A percentile compares a stretch with the other conserved stretches of the same genome.
These are phyloP conservation scores for Ibycter americanus DNA, from an alignment of 2,797 vertebrate genomes.

Conservation along the genomic window DNA sequence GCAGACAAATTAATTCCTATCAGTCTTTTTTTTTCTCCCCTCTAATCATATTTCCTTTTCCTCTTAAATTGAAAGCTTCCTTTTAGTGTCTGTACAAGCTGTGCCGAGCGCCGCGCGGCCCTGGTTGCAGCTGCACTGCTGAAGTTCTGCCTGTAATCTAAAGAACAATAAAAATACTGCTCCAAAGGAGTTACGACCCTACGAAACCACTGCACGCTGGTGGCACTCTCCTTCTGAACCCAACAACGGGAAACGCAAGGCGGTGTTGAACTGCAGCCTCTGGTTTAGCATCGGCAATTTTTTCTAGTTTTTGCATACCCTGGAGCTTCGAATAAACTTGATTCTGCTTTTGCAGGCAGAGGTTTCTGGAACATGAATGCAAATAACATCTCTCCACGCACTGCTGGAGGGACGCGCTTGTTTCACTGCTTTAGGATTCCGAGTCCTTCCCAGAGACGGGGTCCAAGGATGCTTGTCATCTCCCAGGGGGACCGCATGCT, in stretches of 20 bases:
- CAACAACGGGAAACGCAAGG: background rate
- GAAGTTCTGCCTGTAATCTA: background rate
- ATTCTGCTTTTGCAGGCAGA: background rate
- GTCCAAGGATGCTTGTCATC: background rate
- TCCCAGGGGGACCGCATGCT: background rate
- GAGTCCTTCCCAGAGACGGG: background rate
- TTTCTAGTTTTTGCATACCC: background rate
- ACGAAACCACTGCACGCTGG: background rate
- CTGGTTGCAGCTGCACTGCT: background rate
- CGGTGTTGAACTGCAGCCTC: background rate
- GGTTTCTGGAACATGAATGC: background rate
- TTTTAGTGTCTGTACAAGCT: background rate
- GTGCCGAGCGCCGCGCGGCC: background rate
- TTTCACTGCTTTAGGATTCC: background rate
- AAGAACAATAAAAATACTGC: background rate
- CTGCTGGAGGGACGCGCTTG: background rate
- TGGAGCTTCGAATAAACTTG: background rate
- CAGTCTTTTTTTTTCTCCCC: background rate
- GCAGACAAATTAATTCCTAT: background rate
- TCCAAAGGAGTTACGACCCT: background rate
- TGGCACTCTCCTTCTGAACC: background rate
- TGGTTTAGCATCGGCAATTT: background rate
- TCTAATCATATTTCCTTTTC: background rate
- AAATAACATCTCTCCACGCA: background rate
- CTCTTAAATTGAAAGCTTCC: background rate